Base-by-base conservation (phyloP, 2,797 vertebrate species). In the Babyrousa celebensis region DNA sequence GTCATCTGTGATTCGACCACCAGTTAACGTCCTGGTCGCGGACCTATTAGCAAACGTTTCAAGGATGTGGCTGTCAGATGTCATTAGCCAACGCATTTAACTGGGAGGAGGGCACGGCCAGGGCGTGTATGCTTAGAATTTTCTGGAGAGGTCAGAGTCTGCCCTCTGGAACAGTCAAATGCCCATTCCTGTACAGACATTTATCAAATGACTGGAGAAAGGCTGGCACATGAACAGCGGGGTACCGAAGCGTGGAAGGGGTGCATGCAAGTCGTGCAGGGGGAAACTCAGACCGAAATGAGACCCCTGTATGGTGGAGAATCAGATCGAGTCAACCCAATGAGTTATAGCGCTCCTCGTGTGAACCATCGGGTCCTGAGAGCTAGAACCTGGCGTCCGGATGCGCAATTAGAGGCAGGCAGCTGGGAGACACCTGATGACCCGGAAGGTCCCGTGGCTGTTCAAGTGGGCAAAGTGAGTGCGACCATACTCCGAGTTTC, bases 41-140 rank as follows among this genome's bases (percentile, higher is more conserved):
- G 54, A 89, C 72, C 87, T 88, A 85, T 71, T 89, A 94, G 89
- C 75, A 85, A 90, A 89, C 25, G 36, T 96, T 97, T 95, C 78
- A 85, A 95, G 95, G 93, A 93, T 92, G 94, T 96, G 94, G 86
- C 82, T 97, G 96, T 96, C 94, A 91, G 54, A 79, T 96, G 92
- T 90, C 93, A 91, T 97, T 97, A 96, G 65, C 75, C 32, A n/a
- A 48, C 2, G 16, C 40, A 6, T 74, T 75, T 91, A 75, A 79
- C 85, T 23, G 72, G 52, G 58, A 83, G 83, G 60, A 85, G 40
- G 63, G 87, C 68, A 67, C 10, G 62, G 63, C 23, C 65, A 16
- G 7, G 74, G 52, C n/a, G 12, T 40, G 36, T 25, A 83, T 6
- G 23, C 0, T 0, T 36, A 65, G 78, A 93, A 11, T 92, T 12